Evolutionary conservation across 2,888 invertebrate species (phyloP).

Genomic region (Plutella xylostella): DNA sequence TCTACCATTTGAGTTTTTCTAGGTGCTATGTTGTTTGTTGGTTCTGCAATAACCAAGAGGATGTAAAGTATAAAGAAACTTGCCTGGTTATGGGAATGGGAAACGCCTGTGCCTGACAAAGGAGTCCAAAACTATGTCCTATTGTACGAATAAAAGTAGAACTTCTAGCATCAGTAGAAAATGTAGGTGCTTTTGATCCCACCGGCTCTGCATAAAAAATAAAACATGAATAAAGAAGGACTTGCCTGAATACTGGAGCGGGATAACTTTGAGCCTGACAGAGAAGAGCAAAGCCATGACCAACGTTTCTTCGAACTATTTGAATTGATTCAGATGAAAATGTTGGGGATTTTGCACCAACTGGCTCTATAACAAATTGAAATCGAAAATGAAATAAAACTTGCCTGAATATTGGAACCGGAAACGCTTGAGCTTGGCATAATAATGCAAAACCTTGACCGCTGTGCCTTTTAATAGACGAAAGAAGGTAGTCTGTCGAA

Average conservation of each 20-base stretch:
- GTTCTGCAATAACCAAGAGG: conserved; percentile 40
- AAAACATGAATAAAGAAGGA: conserved; percentile 44
- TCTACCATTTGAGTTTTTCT: conserved; percentile 69
- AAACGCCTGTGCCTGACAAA: conserved; percentile 70
- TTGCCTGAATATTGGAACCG: conserved; percentile 78
- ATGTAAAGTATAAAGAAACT: conserved; percentile 22
- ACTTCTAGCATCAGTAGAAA: conserved; percentile 41
- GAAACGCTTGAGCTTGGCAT: conserved; percentile 80
- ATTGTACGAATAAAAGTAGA: conserved; percentile 34
- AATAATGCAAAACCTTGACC: conserved; percentile 70
- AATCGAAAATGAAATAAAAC: conserved; percentile 35
- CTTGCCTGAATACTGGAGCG: conserved; percentile 78
- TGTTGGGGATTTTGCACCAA: conserved; percentile 63
- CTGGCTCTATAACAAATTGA: conserved; percentile 57
- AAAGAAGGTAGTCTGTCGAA: conserved; percentile 58
- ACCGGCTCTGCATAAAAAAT: conserved; percentile 18
- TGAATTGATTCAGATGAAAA: conserved; percentile 70
- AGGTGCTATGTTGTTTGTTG: conserved; percentile 73
- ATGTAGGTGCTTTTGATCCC: conserved; percentile 38
- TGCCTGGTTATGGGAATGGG: conserved; percentile 63
- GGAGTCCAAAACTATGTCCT: conserved; percentile 37
- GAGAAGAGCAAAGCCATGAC: conserved; percentile 69
- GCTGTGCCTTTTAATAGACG: conserved; percentile 50
- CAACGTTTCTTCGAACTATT: conserved; percentile 70
- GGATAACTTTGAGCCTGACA: conserved; percentile 81